These are phyloP conservation scores for Gavia stellata DNA, from an alignment of 2,113 vertebrate species.

Conservation along the genomic window DNA sequence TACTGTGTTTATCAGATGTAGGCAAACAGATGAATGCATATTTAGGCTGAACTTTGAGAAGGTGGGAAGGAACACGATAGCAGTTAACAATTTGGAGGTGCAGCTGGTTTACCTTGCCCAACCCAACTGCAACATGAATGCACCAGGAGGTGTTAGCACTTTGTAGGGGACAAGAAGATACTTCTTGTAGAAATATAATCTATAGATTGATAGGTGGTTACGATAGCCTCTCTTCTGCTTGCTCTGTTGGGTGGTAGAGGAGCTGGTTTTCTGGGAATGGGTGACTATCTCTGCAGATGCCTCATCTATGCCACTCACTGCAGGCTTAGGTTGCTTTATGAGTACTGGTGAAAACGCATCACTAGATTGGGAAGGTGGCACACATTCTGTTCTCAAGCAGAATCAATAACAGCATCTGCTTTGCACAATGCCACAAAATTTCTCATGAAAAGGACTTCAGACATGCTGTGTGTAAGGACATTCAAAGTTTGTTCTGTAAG, in stretches of 20 bases:
- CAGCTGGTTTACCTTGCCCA: neutral
- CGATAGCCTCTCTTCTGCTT: neutral
- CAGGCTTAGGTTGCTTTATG: neutral
- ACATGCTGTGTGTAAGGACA: neutral
- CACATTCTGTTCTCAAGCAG: neutral
- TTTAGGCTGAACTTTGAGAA: neutral
- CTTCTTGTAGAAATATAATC: neutral
- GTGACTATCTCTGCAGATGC: neutral
- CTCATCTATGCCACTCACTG: neutral
- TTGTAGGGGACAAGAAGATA: neutral
- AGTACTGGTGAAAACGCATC: neutral
- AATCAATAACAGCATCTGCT: neutral
- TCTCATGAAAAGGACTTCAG: neutral
- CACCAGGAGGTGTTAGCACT: neutral
- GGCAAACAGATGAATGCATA: neutral
- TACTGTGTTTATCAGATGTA: neutral
- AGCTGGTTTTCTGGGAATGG: neutral
- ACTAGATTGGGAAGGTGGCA: neutral
- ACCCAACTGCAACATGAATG: neutral
- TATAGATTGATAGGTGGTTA: neutral
- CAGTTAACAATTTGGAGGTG: neutral
- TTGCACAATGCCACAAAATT: fast-evolving
- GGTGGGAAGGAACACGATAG: neutral
- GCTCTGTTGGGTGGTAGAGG: neutral
- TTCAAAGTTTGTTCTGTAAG: neutral